Percentiles rank a stretch among this genome's conserved stretches.
Evolutionary conservation across 2,888 invertebrate species (phyloP).

Genomic region (Calameuta filiformis): DNA sequence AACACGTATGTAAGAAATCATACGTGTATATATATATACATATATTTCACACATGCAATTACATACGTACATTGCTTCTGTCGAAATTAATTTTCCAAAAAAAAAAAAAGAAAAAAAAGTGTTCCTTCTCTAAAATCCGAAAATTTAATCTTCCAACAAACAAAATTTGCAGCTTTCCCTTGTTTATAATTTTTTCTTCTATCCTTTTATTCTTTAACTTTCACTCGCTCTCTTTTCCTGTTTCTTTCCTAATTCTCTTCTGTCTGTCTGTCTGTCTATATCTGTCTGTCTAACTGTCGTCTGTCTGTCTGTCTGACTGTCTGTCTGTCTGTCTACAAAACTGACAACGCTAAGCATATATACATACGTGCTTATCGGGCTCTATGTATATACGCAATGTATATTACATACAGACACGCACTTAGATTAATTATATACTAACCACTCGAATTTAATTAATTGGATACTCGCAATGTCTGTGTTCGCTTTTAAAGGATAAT

Average conservation of each 20-base stretch:
- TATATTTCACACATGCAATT: no score
- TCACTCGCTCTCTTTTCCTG: constrained; percentile 15
- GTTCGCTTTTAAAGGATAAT: constrained; percentile 19
- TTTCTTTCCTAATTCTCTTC: constrained; percentile 18
- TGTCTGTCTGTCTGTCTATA: constrained; percentile 4
- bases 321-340: constrained; percentile 5
- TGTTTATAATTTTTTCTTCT: constrained; percentile 10
- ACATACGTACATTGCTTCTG: no score
- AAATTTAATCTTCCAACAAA: neutral
- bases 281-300: neutral
- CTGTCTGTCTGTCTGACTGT: neutral
- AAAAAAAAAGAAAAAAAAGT: constrained; percentile 18
- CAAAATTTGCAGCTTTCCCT: neutral
- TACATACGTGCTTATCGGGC: constrained; percentile 37
- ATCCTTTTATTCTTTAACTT: constrained; percentile 41
- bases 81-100: no score
- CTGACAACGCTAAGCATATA: constrained; percentile 46
- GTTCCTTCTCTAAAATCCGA: neutral
- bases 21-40: no score
- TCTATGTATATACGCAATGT: constrained; percentile 10
- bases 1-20: no score
- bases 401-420: constrained; percentile 5
- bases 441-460: neutral
- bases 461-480: constrained; percentile 2
- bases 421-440: neutral